Evolutionary conservation across 1,140 invertebrate genomes (phyloP).

Genomic region (Brachionus plicatilis): DNA sequence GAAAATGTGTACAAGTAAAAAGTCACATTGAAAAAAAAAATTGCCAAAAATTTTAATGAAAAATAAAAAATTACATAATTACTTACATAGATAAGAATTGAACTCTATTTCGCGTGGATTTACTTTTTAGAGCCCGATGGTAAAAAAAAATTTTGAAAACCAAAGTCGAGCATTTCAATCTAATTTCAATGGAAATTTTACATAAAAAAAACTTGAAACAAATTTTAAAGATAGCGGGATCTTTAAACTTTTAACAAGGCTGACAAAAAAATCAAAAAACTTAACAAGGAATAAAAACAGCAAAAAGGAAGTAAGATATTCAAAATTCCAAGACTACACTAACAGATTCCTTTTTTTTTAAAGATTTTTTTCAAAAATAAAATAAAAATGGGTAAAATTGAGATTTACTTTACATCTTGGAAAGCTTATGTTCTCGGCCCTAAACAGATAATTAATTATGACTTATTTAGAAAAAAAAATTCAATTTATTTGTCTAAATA

Average conservation of each 20-base stretch:
- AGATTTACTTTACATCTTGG: background rate
- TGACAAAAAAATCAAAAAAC: constrained; percentile 8
- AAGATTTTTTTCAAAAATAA: background rate
- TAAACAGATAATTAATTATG: background rate
- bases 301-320: background rate
- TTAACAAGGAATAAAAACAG: background rate
- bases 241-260: background rate
- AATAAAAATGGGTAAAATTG: background rate
- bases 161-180: background rate
- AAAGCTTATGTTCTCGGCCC: background rate
- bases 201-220: background rate
- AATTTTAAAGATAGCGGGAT: constrained; percentile 4
- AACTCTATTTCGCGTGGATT: background rate
- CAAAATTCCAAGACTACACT: background rate
- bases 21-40: constrained; percentile 11
- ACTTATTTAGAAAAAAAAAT: background rate
- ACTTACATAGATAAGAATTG: background rate
- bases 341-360: constrained; percentile 13
- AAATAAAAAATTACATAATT: background rate
- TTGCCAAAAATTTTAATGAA: background rate
- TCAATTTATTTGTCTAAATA: constrained; percentile 33
- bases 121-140: background rate
- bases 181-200: constrained; percentile 8
- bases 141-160: background rate
- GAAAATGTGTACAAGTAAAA: background rate